A percentile compares a stretch with the other conserved stretches of the same genome.
Evolutionary conservation across 2,797 vertebrate genomes (phyloP).

Genomic region (Chaenodraco wilsoni): DNA sequence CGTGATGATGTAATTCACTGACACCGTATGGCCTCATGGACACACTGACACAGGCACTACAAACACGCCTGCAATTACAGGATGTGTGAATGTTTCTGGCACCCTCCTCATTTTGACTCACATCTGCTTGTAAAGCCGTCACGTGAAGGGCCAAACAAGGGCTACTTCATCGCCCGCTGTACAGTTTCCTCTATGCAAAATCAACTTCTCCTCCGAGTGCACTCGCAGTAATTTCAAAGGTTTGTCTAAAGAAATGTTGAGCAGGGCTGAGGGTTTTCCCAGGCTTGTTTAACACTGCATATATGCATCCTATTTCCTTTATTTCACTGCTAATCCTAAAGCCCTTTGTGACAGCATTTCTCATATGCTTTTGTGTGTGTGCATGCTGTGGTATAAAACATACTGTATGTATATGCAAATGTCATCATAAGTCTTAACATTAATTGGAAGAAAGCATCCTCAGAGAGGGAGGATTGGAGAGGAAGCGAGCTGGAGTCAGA

Average conservation of each 20-base stretch:
- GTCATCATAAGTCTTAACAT: neutral
- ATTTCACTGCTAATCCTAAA: conserved; percentile 59
- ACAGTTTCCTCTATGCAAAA: conserved; percentile 41
- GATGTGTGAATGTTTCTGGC: neutral
- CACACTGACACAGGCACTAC: conserved; percentile 11
- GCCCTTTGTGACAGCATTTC: conserved; percentile 30
- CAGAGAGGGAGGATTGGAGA: neutral
- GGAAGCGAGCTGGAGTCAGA: neutral
- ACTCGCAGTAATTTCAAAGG: conserved; percentile 48
- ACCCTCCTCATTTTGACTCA: conserved; percentile 12
- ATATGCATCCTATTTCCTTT: conserved; percentile 50
- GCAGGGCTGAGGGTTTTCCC: conserved; percentile 53
- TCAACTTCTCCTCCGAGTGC: conserved; percentile 43
- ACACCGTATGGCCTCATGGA: conserved; percentile 32
- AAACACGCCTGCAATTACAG: neutral
- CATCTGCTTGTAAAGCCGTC: conserved; percentile 31
- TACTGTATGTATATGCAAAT: too few species aligned
- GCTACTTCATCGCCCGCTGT: conserved; percentile 26
- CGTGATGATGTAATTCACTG: conserved; percentile 56
- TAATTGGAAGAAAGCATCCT: neutral
- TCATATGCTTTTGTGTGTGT: conserved; percentile 13
- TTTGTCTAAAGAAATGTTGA: conserved; percentile 48
- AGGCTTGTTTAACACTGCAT: conserved; percentile 49
- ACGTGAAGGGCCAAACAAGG: conserved; percentile 39
- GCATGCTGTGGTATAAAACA: neutral